phyloP scores from a whole-genome alignment of 2,113 vertebrate species.

The Argyrosomus japonicus region DNA sequence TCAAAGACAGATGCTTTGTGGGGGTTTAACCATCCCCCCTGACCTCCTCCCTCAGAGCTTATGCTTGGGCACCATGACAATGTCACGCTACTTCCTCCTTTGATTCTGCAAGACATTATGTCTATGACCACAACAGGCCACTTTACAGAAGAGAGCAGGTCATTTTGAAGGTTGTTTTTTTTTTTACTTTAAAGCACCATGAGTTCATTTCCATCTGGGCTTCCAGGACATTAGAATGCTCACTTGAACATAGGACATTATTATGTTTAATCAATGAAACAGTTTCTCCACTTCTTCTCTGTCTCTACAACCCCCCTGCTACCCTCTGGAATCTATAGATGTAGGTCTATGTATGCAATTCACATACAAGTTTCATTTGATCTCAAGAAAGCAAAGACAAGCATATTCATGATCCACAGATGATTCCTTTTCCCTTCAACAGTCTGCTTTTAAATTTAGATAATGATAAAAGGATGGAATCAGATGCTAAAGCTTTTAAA shows the following conservation, averaged over 20 bases:
- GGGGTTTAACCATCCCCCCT: not conserved
- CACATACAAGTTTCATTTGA: not conserved
- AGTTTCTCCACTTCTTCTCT: not conserved
- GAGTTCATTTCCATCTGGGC: too few species aligned
- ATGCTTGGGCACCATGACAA: not conserved
- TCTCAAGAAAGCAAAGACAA: not conserved
- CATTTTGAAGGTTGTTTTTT: too few species aligned
- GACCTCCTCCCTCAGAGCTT: not conserved
- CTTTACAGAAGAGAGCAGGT: not conserved
- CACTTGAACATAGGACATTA: not conserved
- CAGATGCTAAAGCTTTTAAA: not conserved
- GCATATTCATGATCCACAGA: not conserved
- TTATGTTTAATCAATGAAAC: not conserved
- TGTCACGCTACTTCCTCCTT: not conserved
- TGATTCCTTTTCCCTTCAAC: not conserved
- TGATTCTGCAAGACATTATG: not conserved
- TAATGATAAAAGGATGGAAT: constrained; percentile 21
- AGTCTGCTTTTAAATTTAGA: not conserved
- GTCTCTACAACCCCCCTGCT: not conserved
- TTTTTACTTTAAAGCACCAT: not conserved
- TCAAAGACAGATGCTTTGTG: not conserved
- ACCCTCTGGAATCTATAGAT: not conserved
- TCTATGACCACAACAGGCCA: not conserved
- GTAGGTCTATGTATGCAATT: not conserved
- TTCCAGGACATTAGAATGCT: not conserved